Conservation (phyloP, 2,888 invertebrate genomes). For the Poecilus cupreus region DNA sequence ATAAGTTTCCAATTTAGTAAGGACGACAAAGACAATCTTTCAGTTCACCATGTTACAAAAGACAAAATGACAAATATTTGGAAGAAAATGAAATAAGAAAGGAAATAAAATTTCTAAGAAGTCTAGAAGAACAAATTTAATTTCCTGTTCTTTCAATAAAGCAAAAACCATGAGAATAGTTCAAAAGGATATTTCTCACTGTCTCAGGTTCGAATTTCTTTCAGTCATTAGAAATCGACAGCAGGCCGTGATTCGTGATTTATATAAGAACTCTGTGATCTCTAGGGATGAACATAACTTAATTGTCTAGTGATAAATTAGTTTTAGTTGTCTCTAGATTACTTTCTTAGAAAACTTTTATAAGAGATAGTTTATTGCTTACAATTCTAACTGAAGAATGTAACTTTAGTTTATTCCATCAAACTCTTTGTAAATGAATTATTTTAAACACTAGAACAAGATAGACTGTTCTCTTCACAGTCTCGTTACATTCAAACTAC, state of each 20-base stretch:
- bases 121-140: constrained; percentile 17
- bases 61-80: constrained; percentile 27
- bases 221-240: constrained; percentile 20
- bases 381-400: too few relatives aligned
- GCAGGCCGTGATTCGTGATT: constrained; percentile 11
- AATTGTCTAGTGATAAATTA: too few relatives aligned
- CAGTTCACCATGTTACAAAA: not conserved
- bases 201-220: constrained; percentile 7
- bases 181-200: constrained; percentile 23
- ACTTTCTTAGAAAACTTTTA: too few relatives aligned
- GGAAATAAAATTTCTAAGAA: constrained; percentile 16
- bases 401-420: too few relatives aligned
- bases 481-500: too few relatives aligned
- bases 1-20: too few relatives aligned
- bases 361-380: too few relatives aligned
- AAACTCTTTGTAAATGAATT: too few relatives aligned
- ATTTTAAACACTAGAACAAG: too few relatives aligned
- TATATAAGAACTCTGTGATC: not conserved
- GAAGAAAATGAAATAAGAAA: constrained; percentile 6
- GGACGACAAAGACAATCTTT: not conserved
- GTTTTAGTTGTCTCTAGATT: too few relatives aligned
- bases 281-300: too few relatives aligned
- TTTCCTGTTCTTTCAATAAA: not conserved
- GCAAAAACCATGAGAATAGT: constrained; percentile 7
- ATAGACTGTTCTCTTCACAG: too few relatives aligned